phyloP scores from a whole-genome alignment of 2,888 invertebrate species.

The Rhimphoctona megacephalus region DNA sequence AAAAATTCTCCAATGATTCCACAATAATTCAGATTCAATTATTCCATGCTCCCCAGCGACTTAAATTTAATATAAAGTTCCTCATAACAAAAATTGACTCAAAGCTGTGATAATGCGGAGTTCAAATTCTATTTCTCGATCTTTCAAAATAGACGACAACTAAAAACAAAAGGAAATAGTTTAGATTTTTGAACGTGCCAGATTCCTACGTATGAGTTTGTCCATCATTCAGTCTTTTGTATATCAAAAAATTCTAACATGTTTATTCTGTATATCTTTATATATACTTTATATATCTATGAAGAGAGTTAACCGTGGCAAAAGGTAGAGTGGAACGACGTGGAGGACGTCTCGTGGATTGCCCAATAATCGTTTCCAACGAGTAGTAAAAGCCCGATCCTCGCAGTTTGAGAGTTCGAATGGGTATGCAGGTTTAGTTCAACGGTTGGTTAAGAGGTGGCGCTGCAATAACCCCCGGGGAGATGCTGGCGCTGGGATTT shows the following conservation, averaged over 20 bases:
- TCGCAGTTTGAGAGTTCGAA: constrained; percentile 86
- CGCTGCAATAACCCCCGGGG: constrained; percentile 80
- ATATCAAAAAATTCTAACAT: neutral
- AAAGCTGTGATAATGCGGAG: neutral
- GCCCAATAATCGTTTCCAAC: constrained; percentile 73
- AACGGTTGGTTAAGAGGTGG: constrained; percentile 85
- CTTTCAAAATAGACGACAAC: neutral
- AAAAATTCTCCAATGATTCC: neutral
- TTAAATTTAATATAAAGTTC: neutral
- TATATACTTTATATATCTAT: neutral
- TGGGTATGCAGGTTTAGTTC: constrained; percentile 85
- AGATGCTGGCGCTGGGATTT: constrained; percentile 56
- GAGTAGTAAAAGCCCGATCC: constrained; percentile 83
- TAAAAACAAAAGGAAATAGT: neutral
- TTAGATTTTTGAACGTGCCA: neutral
- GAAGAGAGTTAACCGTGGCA: constrained; percentile 10
- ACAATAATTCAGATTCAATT: too few relatives aligned
- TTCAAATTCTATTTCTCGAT: neutral
- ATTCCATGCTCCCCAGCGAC: too few relatives aligned
- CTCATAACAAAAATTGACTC: neutral
- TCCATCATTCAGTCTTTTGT: neutral
- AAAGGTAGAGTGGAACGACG: constrained; percentile 63
- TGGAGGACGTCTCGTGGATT: constrained; percentile 67
- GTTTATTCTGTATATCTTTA: neutral
- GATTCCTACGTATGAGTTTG: neutral